phyloP scores from a whole-genome alignment of 1,140 invertebrate genomes.

The Euura saliciscinereae region DNA sequence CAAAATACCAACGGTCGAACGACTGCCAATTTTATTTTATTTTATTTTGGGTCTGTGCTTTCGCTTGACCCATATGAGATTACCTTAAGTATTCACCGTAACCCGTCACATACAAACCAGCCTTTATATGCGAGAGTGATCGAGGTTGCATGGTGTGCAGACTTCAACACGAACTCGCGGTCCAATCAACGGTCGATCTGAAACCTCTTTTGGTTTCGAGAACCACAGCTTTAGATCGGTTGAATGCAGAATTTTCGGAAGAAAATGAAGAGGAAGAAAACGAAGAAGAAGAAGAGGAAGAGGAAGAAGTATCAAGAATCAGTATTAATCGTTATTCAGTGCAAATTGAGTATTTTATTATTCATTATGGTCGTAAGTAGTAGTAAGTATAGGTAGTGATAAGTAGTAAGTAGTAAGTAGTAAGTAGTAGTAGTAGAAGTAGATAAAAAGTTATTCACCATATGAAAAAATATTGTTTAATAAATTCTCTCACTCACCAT shows the following conservation, averaged over 20 bases:
- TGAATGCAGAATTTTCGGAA: slow-evolving; percentile 3
- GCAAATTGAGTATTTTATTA: no score
- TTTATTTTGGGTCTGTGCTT: no score
- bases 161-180: slow-evolving; percentile 11
- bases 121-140: no score
- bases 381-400: slow-evolving; percentile 20
- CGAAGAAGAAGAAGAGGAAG: neutral
- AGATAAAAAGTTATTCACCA: neutral
- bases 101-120: no score
- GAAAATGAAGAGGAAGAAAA: slow-evolving; percentile 2
- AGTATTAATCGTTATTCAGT: neutral
- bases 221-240: neutral
- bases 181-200: slow-evolving; percentile 12
- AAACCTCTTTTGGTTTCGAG: slow-evolving; percentile 16
- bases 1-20: no score
- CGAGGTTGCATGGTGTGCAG: no score
- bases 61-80: no score
- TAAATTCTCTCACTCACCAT: no score
- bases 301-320: neutral
- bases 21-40: no score
- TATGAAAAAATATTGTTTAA: no score
- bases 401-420: neutral
- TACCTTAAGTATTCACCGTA: no score
- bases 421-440: neutral
- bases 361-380: slow-evolving; percentile 12